These are phyloP conservation scores for Parasteatoda lunata DNA, from an alignment of 2,888 invertebrate species.

Conservation along the genomic window DNA sequence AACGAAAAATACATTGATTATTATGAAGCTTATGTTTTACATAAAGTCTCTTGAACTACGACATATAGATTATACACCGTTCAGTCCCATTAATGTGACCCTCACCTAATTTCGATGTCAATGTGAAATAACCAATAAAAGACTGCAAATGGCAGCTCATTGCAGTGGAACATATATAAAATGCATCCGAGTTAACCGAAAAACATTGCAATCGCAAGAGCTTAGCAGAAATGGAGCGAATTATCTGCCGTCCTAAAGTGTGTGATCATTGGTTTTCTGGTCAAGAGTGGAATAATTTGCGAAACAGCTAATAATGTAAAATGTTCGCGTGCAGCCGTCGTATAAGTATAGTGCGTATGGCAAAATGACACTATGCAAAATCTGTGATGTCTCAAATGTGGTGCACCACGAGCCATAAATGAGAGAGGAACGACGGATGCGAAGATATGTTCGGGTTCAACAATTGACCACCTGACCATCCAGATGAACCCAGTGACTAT, in stretches of 20 bases:
- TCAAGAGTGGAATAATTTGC: constrained; percentile 30
- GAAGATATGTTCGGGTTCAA: constrained; percentile 22
- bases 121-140: constrained; percentile 25
- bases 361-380: constrained; percentile 28
- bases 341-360: constrained; percentile 33
- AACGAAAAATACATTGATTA: too few relatives aligned
- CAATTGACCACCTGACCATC: constrained; percentile 12
- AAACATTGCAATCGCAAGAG: constrained; percentile 12
- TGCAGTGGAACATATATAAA: constrained; percentile 21
- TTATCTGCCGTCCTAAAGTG: constrained; percentile 23
- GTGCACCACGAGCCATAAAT: constrained; percentile 31
- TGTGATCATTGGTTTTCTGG: constrained; percentile 28
- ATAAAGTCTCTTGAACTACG: too few relatives aligned
- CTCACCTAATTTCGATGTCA: constrained; percentile 12
- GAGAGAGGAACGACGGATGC: constrained; percentile 17
- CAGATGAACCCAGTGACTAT: constrained; percentile 20
- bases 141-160: constrained; percentile 16
- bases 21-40: too few relatives aligned
- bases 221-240: constrained; percentile 21
- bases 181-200: background rate
- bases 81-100: constrained; percentile 27
- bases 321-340: constrained; percentile 16
- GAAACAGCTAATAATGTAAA: constrained; percentile 27
- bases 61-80: background rate
- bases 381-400: constrained; percentile 15